Percentiles rank a stretch among this genome's conserved stretches.
Conservation (phyloP, 2,888 invertebrate species). For the Torymus aiolomorphi region DNA sequence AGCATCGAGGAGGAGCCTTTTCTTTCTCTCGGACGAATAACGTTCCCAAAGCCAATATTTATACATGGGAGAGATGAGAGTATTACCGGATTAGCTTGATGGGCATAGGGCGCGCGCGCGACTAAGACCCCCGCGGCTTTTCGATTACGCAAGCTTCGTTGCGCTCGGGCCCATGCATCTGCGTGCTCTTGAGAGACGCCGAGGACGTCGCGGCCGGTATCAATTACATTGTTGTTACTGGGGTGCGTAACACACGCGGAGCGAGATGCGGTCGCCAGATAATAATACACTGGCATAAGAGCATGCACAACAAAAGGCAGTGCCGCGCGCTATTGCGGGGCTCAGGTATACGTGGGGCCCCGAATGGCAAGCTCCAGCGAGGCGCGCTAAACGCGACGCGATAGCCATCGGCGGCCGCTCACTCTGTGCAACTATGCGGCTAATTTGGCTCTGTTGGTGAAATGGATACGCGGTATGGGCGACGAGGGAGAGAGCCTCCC, state of each 20-base stretch:
- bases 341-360: constrained; percentile 45
- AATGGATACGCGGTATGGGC: constrained; percentile 62
- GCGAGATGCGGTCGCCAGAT: constrained; percentile 53
- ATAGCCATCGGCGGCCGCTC: constrained; percentile 67
- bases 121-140: constrained; percentile 70
- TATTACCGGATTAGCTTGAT: constrained; percentile 71
- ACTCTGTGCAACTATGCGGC: constrained; percentile 72
- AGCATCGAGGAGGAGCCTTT: no score
- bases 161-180: constrained; percentile 66
- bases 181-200: constrained; percentile 58
- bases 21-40: no score
- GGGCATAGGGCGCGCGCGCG: neutral
- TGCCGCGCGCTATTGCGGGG: constrained; percentile 36
- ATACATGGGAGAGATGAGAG: constrained; percentile 60
- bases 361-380: constrained; percentile 47
- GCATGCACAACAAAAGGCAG: constrained; percentile 70
- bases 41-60: constrained; percentile 59
- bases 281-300: constrained; percentile 73
- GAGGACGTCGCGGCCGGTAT: constrained; percentile 60
- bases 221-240: constrained; percentile 75
- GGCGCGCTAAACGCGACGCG: constrained; percentile 64
- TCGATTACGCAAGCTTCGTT: constrained; percentile 69
- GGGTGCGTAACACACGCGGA: constrained; percentile 63
- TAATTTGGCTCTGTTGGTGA: constrained; percentile 69
- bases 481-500: neutral